Conservation (phyloP, 2,888 invertebrate genomes). For the Tipula helvola region DNA sequence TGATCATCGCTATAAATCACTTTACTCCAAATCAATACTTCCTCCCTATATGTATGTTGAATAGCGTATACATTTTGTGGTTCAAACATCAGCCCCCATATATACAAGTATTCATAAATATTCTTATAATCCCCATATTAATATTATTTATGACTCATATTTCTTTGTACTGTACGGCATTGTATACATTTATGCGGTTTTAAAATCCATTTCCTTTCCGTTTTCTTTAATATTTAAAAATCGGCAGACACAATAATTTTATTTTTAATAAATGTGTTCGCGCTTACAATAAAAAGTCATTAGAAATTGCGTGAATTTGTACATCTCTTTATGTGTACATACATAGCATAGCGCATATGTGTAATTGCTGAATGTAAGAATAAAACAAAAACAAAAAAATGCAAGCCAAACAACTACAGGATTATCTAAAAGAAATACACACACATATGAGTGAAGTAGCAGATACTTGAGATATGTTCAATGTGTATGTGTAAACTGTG, state of each 20-base stretch:
- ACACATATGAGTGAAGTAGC: background rate
- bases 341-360: background rate
- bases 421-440: background rate
- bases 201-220: background rate
- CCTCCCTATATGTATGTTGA: background rate
- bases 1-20: background rate
- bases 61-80: background rate
- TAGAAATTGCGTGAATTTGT: background rate
- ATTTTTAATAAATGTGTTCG: background rate
- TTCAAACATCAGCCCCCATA: background rate
- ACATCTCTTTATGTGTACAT: background rate
- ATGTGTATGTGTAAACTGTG: background rate
- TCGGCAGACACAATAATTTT: background rate
- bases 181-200: background rate
- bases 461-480: background rate
- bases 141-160: background rate
- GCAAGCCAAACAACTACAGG: background rate
- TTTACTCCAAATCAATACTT: background rate
- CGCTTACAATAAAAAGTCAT: background rate
- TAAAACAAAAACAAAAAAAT: background rate
- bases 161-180: background rate
- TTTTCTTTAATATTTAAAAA: background rate
- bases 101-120: background rate
- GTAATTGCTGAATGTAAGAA: background rate
- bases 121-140: background rate